These are phyloP conservation scores for Willowsia nigromaculata DNA, from an alignment of 2,888 invertebrate genomes.

Conservation along the genomic window DNA sequence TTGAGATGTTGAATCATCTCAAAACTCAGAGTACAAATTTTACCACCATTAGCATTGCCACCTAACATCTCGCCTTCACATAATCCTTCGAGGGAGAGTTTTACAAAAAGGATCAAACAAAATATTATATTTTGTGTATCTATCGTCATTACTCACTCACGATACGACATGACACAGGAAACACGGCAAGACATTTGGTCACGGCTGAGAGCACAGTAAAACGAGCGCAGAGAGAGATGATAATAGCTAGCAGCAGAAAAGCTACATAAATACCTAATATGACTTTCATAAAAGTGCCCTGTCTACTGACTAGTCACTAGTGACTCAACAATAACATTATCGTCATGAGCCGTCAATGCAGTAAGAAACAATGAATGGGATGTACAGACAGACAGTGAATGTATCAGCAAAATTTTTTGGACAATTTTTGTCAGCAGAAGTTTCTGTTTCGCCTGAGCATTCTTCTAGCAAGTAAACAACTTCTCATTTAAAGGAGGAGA, in stretches of 20 bases:
- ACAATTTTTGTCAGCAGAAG: neutral
- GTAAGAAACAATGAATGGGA: neutral
- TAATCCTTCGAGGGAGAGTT: neutral
- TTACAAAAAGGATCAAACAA: slow-evolving; percentile 14
- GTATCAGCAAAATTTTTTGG: slow-evolving; percentile 3
- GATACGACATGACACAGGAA: slow-evolving; percentile 59
- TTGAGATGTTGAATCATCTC: neutral
- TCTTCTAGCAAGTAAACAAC: neutral
- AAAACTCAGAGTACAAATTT: neutral
- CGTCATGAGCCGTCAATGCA: neutral
- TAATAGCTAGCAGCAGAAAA: neutral
- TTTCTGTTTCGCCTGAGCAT: neutral
- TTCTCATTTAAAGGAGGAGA: neutral
- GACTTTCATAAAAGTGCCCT: neutral
- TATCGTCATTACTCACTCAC: slow-evolving; percentile 43
- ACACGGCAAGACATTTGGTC: slow-evolving; percentile 65
- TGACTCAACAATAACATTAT: neutral
- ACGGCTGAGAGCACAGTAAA: slow-evolving; percentile 52
- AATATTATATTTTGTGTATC: slow-evolving; percentile 11
- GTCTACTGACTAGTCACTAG: too few relatives aligned
- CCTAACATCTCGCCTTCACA: too few relatives aligned
- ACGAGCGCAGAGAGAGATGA: slow-evolving; percentile 39
- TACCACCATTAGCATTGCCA: neutral
- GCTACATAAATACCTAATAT: neutral
- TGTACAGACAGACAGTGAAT: neutral